Evolutionary conservation across 1,140 invertebrate species (phyloP).

Genomic region (Penaeus chinensis): DNA sequence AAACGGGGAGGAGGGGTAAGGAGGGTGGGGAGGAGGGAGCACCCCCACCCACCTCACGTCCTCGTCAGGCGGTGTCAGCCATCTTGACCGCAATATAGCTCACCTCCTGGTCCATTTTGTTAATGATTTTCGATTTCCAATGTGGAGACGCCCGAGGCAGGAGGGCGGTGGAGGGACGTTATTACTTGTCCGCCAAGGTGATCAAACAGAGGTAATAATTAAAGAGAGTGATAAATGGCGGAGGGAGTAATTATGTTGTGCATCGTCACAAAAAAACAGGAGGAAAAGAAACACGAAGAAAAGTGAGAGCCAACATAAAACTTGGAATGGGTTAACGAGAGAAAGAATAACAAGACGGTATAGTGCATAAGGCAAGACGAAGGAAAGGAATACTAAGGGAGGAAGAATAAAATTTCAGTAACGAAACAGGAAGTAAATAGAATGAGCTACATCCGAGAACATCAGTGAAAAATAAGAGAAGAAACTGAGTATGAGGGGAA

Average conservation of each 20-base stretch:
- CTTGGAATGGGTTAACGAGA: not conserved
- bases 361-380: not conserved
- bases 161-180: constrained; percentile 22
- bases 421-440: not conserved
- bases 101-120: constrained; percentile 48
- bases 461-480: constrained; percentile 7
- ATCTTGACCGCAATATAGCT: not conserved
- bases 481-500: constrained; percentile 27
- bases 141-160: constrained; percentile 21
- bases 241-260: not conserved
- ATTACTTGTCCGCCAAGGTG: constrained; percentile 36
- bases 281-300: not conserved
- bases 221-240: constrained; percentile 31
- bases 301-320: too few relatives aligned
- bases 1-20: too few relatives aligned
- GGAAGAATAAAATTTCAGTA: constrained; percentile 2
- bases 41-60: too few relatives aligned
- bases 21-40: too few relatives aligned
- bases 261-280: not conserved
- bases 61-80: too few relatives aligned
- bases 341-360: not conserved
- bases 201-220: constrained; percentile 50
- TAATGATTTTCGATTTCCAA: constrained; percentile 60
- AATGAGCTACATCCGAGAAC: not conserved
- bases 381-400: not conserved